These are phyloP conservation scores for Drosophila bifasciata DNA, from an alignment of 1,140 invertebrate genomes.

Conservation along the genomic window DNA sequence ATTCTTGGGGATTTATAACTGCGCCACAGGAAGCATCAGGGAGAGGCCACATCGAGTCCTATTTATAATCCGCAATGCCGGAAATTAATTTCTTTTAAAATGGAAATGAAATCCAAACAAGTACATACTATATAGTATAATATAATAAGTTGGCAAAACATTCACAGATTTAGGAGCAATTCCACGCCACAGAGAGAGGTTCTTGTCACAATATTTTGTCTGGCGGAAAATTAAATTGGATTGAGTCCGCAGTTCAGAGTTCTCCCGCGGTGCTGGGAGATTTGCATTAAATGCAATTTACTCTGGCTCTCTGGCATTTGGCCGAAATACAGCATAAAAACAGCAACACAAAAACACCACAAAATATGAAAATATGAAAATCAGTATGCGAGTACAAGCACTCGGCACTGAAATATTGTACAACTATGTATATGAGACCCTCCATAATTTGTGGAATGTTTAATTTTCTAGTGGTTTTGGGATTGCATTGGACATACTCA, in stretches of 20 bases:
- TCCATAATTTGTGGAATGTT: too few species aligned
- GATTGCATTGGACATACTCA: too few species aligned
- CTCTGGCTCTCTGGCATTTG: neutral
- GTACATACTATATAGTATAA: too few species aligned
- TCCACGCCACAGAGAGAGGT: too few species aligned
- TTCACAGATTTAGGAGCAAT: neutral
- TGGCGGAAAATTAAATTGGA: neutral
- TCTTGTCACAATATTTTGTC: constrained; percentile 9
- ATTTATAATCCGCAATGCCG: neutral
- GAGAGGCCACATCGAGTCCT: too few species aligned
- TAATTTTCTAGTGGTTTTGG: too few species aligned
- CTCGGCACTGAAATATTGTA: too few species aligned
- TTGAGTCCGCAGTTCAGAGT: neutral
- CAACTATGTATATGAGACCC: too few species aligned
- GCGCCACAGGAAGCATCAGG: too few species aligned
- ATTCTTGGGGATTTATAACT: too few species aligned
- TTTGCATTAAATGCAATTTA: constrained; percentile 5
- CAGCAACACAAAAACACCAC: too few species aligned
- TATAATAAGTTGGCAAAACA: neutral
- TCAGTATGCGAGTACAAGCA: neutral
- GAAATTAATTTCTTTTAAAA: neutral
- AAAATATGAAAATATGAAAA: neutral
- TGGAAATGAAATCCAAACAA: constrained; percentile 15
- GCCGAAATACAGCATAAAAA: constrained; percentile 9
- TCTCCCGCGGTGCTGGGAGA: constrained; percentile 3